Evolutionary conservation across 1,140 invertebrate genomes (phyloP).

Genomic region (Schlechtendalia chinensis): DNA sequence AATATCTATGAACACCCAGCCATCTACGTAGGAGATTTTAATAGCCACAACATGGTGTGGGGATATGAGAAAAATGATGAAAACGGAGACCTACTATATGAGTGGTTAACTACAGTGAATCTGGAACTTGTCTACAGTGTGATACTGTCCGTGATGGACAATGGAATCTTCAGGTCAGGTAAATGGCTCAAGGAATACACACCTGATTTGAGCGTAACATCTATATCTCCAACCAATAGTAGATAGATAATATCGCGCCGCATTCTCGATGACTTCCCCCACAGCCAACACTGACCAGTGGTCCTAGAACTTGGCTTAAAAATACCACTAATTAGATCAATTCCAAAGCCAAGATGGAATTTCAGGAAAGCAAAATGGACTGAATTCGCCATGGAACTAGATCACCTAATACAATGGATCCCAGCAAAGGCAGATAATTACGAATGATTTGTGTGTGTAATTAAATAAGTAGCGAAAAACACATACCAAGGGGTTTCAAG

Average conservation of each 20-base stretch:
- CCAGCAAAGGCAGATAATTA: not conserved
- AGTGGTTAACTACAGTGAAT: not conserved
- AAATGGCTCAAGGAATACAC: not conserved
- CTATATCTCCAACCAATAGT: not conserved
- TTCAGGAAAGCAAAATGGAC: not conserved
- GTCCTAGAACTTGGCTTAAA: conserved; percentile 59
- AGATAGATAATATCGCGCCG: not conserved
- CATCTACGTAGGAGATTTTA: not conserved
- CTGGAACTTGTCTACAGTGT: conserved; percentile 24
- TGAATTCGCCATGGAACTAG: not conserved
- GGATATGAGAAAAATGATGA: not conserved
- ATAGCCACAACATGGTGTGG: conserved; percentile 57
- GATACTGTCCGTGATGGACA: not conserved
- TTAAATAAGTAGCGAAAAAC: not conserved
- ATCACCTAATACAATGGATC: not conserved
- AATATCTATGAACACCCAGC: not conserved
- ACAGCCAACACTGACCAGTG: conserved; percentile 60
- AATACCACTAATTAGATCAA: conserved; percentile 37
- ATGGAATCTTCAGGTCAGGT: not conserved
- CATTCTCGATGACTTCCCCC: not conserved
- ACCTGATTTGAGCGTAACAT: not conserved
- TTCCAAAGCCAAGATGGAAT: not conserved
- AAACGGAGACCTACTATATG: not conserved
- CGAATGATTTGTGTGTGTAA: not conserved
- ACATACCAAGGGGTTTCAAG: not conserved